phyloP scores from a whole-genome alignment of 2,797 vertebrate species.

The Smutsia temminckii region DNA sequence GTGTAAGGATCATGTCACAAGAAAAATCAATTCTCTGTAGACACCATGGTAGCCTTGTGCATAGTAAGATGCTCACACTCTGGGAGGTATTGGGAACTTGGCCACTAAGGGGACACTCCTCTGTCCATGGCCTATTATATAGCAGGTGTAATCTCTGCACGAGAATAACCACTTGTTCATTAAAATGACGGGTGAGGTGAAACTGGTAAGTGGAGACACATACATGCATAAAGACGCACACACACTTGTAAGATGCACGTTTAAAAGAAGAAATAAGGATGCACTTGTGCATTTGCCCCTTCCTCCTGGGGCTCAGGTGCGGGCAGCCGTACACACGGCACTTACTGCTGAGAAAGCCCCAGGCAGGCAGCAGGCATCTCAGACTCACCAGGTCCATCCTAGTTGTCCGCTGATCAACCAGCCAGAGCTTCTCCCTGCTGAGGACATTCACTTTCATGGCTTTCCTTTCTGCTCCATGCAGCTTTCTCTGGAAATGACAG shows the following conservation, averaged over 20 bases:
- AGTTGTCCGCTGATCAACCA: not conserved
- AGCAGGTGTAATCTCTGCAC: not conserved
- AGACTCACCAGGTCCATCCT: not conserved
- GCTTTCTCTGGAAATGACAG: not conserved
- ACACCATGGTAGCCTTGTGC: not conserved
- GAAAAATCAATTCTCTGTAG: not conserved
- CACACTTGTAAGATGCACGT: not conserved
- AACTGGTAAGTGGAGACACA: not conserved
- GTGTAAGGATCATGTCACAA: not conserved
- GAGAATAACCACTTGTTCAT: not conserved
- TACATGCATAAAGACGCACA: not conserved
- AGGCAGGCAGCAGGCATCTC: not conserved
- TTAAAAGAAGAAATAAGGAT: not conserved
- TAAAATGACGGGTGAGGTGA: not conserved
- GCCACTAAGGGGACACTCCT: not conserved
- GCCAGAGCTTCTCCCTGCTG: not conserved
- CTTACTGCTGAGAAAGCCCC: too few species aligned
- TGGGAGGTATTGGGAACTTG: not conserved
- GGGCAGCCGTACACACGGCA: too few species aligned
- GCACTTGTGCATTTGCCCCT: too few species aligned
- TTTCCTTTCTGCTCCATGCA: not conserved
- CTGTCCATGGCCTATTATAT: not conserved
- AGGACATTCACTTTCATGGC: not conserved
- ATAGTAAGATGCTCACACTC: not conserved
- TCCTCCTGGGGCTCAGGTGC: too few species aligned